Base-by-base conservation (phyloP, 2,888 invertebrate genomes). In the Chaitophorus viminalis region DNA sequence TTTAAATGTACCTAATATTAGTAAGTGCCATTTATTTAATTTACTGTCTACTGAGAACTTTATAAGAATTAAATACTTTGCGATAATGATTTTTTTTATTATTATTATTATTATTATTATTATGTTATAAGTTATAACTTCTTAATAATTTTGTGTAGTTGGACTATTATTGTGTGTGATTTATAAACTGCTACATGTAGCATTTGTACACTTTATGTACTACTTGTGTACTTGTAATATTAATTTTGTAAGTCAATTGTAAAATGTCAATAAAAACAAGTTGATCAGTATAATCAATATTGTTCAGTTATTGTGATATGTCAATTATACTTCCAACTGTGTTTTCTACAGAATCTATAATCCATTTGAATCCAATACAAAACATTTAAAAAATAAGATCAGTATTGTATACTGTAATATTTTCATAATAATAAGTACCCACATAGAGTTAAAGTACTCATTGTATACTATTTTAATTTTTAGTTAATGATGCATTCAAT, bases 231-330 rank as follows among this genome's bases (percentile, higher is more conserved):
- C 39, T 75, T 86, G 78, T 78, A 86, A 85, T 54, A 54, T 86
- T 78, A n/a, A 78, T 86, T 70, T 72, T 86, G 77, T 78, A 86
- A 78, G 70, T 78, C 70, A 60, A 60, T 60, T 85, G 78, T 86
- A 86, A 70, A 78, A 78, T 86, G 70, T 86, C 85, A 86, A 86
- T 86, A 85, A 77, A 85, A 86, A 76, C 31, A 76, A 84, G 65
- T 84, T 68, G 84, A 84, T 76, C 31, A 68, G 46, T 76, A 84
- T 17, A 25, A 29, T n/a, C 11, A 0, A 29, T 65, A n/a, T 65
- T 65, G 65, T 65, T n/a, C 5, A n/a, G n/a, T 65, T 65, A 65
- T 65, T 65, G 29, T 65, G 0, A 65, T n/a, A n/a, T n/a, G n/a
- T n/a, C 14, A 0, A 14, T 46, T 46, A 46, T 46, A 2, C 46